phyloP scores from a whole-genome alignment of 2,888 invertebrate species.

The Oxystoma pomonae region DNA sequence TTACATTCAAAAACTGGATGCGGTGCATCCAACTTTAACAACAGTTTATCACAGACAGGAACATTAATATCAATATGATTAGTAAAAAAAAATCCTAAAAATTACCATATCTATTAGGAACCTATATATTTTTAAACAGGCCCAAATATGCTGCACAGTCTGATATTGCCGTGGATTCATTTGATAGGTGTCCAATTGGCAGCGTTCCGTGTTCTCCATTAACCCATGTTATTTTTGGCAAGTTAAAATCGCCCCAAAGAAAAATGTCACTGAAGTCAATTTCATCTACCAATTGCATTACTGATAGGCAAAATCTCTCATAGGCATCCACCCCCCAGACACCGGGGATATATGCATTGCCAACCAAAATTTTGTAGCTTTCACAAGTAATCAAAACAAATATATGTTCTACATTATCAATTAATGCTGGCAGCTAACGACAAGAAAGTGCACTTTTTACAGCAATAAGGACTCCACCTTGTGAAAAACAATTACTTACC shows the following conservation, averaged over 20 bases:
- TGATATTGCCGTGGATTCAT: neutral
- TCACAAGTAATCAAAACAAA: no score
- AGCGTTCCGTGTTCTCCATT: neutral
- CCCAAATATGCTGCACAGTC: neutral
- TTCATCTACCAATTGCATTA: neutral
- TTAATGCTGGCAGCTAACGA: neutral
- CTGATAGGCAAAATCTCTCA: neutral
- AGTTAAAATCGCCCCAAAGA: no score
- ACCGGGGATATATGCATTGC: neutral
- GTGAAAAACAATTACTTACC: neutral
- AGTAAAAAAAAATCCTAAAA: neutral
- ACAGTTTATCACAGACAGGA: neutral
- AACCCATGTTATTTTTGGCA: neutral
- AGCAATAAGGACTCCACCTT: neutral
- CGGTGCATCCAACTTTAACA: no score
- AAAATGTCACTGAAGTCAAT: neutral
- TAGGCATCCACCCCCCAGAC: neutral
- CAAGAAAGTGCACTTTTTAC: neutral
- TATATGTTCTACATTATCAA: neutral
- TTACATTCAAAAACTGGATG: no score
- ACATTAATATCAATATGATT: neutral
- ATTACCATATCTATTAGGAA: neutral
- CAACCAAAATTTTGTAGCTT: constrained; percentile 1
- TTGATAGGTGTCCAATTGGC: neutral
- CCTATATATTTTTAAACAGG: neutral